Percentiles rank a stretch among this genome's conserved stretches.
phyloP scores from a whole-genome alignment of 2,113 vertebrate genomes.

The Brienomyrus longianalis region DNA sequence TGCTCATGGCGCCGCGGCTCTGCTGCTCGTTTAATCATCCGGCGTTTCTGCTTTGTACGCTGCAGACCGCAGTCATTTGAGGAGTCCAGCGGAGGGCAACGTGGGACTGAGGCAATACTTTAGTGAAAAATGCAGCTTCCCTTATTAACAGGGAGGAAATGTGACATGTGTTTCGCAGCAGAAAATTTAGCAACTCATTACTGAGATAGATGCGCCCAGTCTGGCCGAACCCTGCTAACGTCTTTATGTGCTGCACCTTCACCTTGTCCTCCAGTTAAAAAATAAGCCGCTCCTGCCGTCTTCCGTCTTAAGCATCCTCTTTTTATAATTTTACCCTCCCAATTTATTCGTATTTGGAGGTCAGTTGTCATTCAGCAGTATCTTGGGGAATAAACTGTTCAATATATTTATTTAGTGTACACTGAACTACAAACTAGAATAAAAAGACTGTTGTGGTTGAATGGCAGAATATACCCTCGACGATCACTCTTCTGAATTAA shows the following conservation, averaged over 20 bases:
- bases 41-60: neutral
- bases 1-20: constrained; percentile 38
- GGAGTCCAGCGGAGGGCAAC: neutral
- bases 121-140: neutral
- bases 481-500: neutral
- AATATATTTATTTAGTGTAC: neutral
- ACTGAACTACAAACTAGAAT: neutral
- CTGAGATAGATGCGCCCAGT: neutral
- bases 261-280: neutral
- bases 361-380: neutral
- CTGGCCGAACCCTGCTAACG: neutral
- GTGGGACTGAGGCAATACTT: neutral
- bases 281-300: neutral
- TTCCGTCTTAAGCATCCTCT: neutral
- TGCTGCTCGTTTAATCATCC: neutral
- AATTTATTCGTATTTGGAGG: neutral
- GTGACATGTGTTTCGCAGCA: neutral
- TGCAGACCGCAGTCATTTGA: neutral
- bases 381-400: neutral
- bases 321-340: neutral
- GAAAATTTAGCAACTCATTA: neutral
- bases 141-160: neutral
- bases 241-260: neutral
- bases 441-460: neutral
- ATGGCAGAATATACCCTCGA: neutral